Evolutionary conservation across 2,888 invertebrate genomes (phyloP).

Genomic region (Phaonia tiefii): DNA sequence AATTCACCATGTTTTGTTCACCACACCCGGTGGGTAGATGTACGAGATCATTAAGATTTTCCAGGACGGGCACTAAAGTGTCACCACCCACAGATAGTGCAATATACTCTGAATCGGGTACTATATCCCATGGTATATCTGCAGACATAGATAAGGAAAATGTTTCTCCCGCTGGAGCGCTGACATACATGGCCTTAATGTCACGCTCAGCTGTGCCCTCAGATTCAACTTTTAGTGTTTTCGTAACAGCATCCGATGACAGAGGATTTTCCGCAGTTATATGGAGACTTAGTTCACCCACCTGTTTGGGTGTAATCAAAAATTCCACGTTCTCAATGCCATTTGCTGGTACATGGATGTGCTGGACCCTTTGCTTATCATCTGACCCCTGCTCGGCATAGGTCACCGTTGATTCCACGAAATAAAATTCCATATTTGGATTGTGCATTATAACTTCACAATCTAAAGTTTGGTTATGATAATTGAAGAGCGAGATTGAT

Average conservation of each 20-base stretch:
- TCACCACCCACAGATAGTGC: constrained; percentile 82
- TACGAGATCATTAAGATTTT: constrained; percentile 83
- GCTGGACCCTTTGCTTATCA: constrained; percentile 70
- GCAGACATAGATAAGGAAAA: not conserved
- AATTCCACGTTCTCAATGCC: constrained; percentile 85
- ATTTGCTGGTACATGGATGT: constrained; percentile 86
- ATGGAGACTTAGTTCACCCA: constrained; percentile 86
- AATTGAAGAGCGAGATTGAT: constrained; percentile 93
- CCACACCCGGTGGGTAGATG: constrained; percentile 85
- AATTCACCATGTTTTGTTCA: constrained; percentile 86
- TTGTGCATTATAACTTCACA: constrained; percentile 92
- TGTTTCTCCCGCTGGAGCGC: not conserved
- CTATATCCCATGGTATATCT: constrained; percentile 85
- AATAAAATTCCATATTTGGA: constrained; percentile 88
- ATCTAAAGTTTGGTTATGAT: constrained; percentile 86
- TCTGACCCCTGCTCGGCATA: constrained; percentile 79
- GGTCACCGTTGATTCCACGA: constrained; percentile 82
- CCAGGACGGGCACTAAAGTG: constrained; percentile 81
- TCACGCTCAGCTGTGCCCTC: constrained; percentile 85
- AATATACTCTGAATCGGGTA: constrained; percentile 83
- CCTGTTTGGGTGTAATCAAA: constrained; percentile 85
- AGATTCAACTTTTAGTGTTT: constrained; percentile 84
- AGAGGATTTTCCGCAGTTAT: constrained; percentile 83
- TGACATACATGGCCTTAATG: constrained; percentile 75
- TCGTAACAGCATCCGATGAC: constrained; percentile 83